Evolutionary conservation across 2,797 vertebrate species (phyloP).

Genomic region (Rhynchotus rufescens): DNA sequence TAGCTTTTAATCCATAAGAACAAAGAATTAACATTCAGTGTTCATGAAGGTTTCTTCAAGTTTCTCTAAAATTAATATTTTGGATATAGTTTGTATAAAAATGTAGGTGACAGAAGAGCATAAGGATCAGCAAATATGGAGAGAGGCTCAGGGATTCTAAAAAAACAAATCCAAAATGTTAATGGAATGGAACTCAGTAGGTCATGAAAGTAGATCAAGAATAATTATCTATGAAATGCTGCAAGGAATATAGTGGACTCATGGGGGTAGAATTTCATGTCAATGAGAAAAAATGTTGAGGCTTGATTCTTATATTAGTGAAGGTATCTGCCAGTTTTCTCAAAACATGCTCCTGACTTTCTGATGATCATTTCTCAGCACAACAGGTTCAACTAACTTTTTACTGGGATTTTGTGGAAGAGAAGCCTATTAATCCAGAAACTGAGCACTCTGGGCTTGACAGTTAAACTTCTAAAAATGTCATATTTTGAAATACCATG

Average conservation of each 20-base stretch:
- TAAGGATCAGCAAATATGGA: not conserved
- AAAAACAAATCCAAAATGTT: not conserved
- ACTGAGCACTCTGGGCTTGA: not conserved
- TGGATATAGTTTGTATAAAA: not conserved
- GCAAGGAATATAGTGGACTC: not conserved
- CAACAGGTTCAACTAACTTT: not conserved
- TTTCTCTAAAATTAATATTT: not conserved
- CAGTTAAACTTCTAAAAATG: not conserved
- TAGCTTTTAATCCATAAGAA: not conserved
- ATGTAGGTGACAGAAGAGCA: not conserved
- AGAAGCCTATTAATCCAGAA: not conserved
- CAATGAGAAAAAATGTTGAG: not conserved
- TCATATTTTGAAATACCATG: conserved; percentile 1
- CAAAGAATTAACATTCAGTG: not conserved
- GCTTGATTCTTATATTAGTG: not conserved
- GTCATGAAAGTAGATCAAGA: conserved; percentile 29
- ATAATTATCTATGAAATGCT: conserved; percentile 38
- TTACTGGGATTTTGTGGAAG: not conserved
- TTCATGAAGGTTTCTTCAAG: not conserved
- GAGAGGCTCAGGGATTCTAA: not conserved
- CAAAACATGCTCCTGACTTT: not conserved
- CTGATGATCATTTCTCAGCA: conserved; percentile 4
- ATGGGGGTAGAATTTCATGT: not conserved
- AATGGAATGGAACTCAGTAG: not conserved
- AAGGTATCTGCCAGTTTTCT: conserved; percentile 14